A percentile compares a stretch with the other conserved stretches of the same genome.
These are phyloP conservation scores for Hylomyscus alleni DNA, from an alignment of 2,797 vertebrate species.

Conservation along the genomic window DNA sequence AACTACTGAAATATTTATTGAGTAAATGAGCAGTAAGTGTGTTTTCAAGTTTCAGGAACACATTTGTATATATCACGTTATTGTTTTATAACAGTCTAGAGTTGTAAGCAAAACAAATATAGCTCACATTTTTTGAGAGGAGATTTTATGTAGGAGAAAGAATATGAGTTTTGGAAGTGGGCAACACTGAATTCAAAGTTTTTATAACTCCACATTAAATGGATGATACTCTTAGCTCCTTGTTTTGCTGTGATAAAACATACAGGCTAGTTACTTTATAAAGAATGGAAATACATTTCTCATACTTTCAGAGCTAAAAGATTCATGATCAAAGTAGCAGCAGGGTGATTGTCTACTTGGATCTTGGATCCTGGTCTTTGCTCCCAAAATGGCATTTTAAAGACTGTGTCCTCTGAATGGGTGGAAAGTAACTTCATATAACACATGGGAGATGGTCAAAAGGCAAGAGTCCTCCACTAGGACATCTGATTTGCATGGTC, in stretches of 20 bases:
- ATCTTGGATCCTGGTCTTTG: background rate
- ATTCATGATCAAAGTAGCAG: background rate
- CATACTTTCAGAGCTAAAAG: background rate
- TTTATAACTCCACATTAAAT: background rate
- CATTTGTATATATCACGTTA: background rate
- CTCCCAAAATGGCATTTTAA: background rate
- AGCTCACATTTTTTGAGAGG: background rate
- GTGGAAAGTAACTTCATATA: background rate
- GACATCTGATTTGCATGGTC: background rate
- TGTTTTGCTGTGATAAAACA: background rate
- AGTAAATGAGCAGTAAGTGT: background rate
- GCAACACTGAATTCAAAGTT: background rate
- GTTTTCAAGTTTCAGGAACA: background rate
- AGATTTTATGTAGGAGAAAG: background rate
- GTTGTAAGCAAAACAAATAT: background rate
- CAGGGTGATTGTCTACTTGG: background rate
- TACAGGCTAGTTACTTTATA: background rate
- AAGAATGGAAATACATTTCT: background rate
- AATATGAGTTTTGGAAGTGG: background rate
- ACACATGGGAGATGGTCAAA: too few species aligned
- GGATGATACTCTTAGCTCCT: background rate
- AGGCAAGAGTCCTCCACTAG: background rate
- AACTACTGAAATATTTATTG: background rate
- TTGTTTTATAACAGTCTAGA: background rate
- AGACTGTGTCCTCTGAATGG: background rate